Base-by-base conservation (phyloP, 2,888 invertebrate species). In the Ecdyonurus torrentis region DNA sequence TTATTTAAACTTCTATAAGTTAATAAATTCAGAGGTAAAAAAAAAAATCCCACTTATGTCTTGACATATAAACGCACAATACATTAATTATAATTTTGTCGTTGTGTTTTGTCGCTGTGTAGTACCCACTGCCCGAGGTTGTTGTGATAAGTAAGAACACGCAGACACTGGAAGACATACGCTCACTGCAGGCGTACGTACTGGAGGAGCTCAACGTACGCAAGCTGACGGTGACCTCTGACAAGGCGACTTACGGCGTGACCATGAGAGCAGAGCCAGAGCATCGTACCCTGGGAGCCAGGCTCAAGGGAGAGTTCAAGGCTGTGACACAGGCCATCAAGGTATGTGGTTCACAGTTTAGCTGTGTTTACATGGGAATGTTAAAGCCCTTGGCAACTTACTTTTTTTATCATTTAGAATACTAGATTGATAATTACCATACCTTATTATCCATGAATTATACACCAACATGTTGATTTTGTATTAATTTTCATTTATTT, bases 101-200 rank as follows among this genome's bases (percentile, higher is more conserved):
- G 5, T 58, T 55, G 22, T 23, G 19, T n/a, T n/a, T n/a, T n/a
- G n/a, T n/a, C n/a, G n/a, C n/a, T 19, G 65, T 69, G 58, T 69
- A 82, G 79, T 97, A 97, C 77, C 99, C 99, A 0, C 77, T 99
- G 65, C 92, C 91, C 20, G 96, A 97, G 77, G 84, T 98, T 68
- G 86, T 98, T n/a, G 87, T 98, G 3, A 90, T 99, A 68, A 92
- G 96, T 73, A 88, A 90, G 68, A 89, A 93, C 70, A 75, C 79
- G 19, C 78, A 83, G 52, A 88, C 88, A 69, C 79, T 98, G 64
- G 77, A 83, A 2, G 91, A 94, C 69, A 81, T 97, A 1, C 76
- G 83, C 64, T 84, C 86, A 1, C 77, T 99, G 58, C 81, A 93
- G 70, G 81, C 82, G 22, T 98, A 97, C 73, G 87, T 99, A 63